Evolutionary conservation across 53 echinoderm and acorn worm species (phyloP), one percentile per base, ranked within the genome.

Genomic region (Zoroaster sp.): DNA sequence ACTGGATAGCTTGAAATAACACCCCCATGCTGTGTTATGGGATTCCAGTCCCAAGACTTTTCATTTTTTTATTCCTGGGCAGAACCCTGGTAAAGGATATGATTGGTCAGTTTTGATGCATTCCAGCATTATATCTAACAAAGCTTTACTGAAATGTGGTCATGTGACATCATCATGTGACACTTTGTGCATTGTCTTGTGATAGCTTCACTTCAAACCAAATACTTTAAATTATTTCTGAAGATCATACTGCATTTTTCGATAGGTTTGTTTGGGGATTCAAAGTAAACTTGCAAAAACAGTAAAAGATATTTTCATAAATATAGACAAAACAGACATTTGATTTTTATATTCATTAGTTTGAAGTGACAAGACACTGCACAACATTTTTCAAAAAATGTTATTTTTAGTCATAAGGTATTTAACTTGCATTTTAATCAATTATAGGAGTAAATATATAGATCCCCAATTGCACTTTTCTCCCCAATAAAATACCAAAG

Each of bases 401-500:
- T n/a, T n/a, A 85, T 35, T 25, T 69, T 49, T 18, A 70, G 37
- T 69, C 18, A 5, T 40, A n/a, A 78, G 53, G 78, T 59, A 78
- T 59, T 78, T 59, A 49, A 51, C 47, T 71, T 69, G 85, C 85
- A 85, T 70, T 25, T 69, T 35, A 85, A 85, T 85, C 49, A 85
- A 40, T 85, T 49, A 85, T 45, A 42, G 71, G 85, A 70, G 45
- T 42, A 31, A 81, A 66, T 42, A 35, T 55, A 79, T 44, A 71
- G n/a, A n/a, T 85, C 85, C 85, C 85, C 85, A 85, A 85, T 85
- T 85, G 85, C 85, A 85, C 85, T 49, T 71, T 14, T 59, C 47
- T 51, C 85, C 71, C 85, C 85, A 67, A 85, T 85, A 85, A 85
- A 69, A 85, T 85, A 85, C 70, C 69, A 85, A 85, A 85, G 85